These are phyloP conservation scores for Empidonax traillii DNA, from an alignment of 2,113 vertebrate species.

Conservation along the genomic window DNA sequence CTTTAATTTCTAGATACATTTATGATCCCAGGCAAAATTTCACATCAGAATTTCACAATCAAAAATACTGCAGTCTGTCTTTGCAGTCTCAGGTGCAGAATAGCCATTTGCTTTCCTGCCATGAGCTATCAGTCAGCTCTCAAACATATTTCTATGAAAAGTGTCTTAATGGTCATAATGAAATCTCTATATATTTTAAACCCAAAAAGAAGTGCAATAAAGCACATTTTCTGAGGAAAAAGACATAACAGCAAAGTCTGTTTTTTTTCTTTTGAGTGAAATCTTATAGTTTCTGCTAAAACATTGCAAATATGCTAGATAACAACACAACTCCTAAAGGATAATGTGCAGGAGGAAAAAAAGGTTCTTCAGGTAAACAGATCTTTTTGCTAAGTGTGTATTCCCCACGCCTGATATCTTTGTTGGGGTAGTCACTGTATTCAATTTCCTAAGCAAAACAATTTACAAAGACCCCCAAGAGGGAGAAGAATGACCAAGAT, in stretches of 20 bases:
- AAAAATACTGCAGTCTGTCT: background rate
- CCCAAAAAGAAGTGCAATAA: background rate
- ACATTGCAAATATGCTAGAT: background rate
- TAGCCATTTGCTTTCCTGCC: background rate
- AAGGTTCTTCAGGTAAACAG: background rate
- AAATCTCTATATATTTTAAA: background rate
- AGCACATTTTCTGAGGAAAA: background rate
- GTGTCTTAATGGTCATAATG: background rate
- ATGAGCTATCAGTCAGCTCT: background rate
- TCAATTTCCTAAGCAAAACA: conserved; percentile 7
- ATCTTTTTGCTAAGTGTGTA: background rate
- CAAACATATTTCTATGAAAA: background rate
- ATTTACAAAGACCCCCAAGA: conserved; percentile 42
- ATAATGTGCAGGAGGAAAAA: background rate
- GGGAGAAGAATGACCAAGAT: background rate
- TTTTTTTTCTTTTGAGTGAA: background rate
- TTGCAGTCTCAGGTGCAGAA: background rate
- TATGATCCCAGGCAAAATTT: background rate
- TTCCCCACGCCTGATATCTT: background rate
- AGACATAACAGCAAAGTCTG: fast-evolving
- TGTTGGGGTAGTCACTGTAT: background rate
- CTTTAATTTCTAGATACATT: background rate
- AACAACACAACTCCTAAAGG: background rate
- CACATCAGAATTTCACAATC: background rate
- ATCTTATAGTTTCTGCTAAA: background rate